Base-by-base conservation (phyloP, 2,113 vertebrate species). In the Cryptotis parvus region DNA sequence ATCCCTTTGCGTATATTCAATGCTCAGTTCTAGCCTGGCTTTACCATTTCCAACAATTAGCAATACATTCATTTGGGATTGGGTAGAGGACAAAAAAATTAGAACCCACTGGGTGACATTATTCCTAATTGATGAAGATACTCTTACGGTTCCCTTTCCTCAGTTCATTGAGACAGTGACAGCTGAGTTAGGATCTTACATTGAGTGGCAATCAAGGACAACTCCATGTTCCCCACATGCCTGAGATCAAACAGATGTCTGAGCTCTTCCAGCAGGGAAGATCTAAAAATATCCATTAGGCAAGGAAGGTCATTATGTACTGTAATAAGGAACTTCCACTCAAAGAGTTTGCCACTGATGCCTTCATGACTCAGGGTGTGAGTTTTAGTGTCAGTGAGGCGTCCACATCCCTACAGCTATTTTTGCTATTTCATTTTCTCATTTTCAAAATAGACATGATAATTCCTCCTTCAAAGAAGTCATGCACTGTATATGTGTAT, bases 281-380 rank as follows among this genome's bases (percentile, higher is more conserved):
- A 0, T 24, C 20, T 20, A 4, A 49, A 39, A 14, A 6, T 37
- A 12, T 16, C 65, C 24, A 0, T 0, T 14, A 15, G 26, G 29
- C 63, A 65, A 65, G 20, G n/a, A 49, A 75, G 14, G 6, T 10
- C 26, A 8, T 55, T 26, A 0, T 3, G 16, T 41, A 9, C 39
- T 9, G 70, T 20, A 6, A 14, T 26, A 22, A 4, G 15, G 12
- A 24, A 15, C 14, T 11, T 61, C 11, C 22, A 33, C 7, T 2
- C 4, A 0, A 26, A 78, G 6, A 33, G 11, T 11, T 39, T 49
- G 11, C 24, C 49, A 4, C 2, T 45, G 26, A 69, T 43, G 73
- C 33, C 39, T 75, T 63, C 4, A n/a, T 4, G 12, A 74, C 18
- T 22, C 31, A 87, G 22, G 11, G 2, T 1, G 10, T 12, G 37